Base-by-base conservation (phyloP, 2,888 invertebrate species). In the Linyphia triangularis region DNA sequence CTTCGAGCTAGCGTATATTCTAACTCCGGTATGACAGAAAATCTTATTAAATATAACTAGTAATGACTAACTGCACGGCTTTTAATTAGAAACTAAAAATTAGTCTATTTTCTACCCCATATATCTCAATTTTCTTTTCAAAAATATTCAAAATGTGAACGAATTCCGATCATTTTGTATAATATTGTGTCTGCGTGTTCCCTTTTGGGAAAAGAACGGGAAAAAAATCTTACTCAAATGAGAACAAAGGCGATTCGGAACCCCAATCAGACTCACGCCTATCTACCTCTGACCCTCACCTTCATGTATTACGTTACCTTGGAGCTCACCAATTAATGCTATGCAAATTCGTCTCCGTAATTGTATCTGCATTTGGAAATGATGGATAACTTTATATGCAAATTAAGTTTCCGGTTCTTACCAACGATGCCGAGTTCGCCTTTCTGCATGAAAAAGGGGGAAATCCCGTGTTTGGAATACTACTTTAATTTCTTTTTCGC, bases 321-420 rank as follows among this genome's bases (percentile, higher is more conserved):
- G 61, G 30, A 59, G 61, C 26, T n/a, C 61, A 37, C 72, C 86
- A 86, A 86, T 86, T 86, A 86, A 86, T 86, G 79, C 69, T 63
- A 81, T 86, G 86, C 81, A 86, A 86, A 86, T 86, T 81, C 81
- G 61, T 30, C 73, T n/a, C 75, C 77, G 86, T 86, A 86, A 86
- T 86, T 86, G 86, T 86, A 86, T 86, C 86, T 86, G 86, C 86
- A 86, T 86, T 86, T 81, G 86, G 86, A 86, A 65, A 86, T 86
- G 86, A 86, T 79, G 86, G 86, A 86, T 86, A 85, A 86, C 86
- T 86, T 86, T 86, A 77, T 86, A 86, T 86, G 86, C 86, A 86
- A 86, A 86, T 86, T 86, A 79, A 86, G 79, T 86, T 86, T 86
- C 86, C 86, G 79, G 79, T 86, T 86, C 86, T 86, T 86, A 57